Percentiles rank a stretch among this genome's conserved stretches.
phyloP scores from a whole-genome alignment of 2,113 vertebrate genomes.

The Aythya baeri region DNA sequence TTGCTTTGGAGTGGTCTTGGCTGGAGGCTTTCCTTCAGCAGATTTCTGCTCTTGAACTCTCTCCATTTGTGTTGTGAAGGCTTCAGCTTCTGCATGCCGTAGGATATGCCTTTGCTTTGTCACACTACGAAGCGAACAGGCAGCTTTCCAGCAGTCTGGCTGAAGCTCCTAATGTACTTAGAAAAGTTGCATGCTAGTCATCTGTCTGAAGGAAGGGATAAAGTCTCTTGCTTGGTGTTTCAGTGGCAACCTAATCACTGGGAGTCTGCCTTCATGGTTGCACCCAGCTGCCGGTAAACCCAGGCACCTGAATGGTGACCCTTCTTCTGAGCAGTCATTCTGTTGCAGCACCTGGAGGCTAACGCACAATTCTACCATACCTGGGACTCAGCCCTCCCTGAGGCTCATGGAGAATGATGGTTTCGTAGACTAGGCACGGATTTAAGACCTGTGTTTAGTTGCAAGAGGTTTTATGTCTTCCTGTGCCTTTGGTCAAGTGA shows the following conservation, averaged over 20 bases:
- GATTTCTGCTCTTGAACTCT: not conserved
- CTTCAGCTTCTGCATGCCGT: not conserved
- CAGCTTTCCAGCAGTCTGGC: not conserved
- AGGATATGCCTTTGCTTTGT: not conserved
- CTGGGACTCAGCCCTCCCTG: not conserved
- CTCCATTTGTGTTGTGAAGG: not conserved
- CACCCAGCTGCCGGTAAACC: not conserved
- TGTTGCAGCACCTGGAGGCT: not conserved
- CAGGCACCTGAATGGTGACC: too few species aligned
- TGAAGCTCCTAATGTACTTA: not conserved
- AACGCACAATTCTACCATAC: not conserved
- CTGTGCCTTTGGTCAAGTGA: not conserved
- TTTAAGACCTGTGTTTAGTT: not conserved
- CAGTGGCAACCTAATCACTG: not conserved
- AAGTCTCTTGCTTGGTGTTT: not conserved
- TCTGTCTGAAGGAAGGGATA: not conserved
- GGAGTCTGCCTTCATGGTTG: not conserved
- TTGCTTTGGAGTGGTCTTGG: not conserved
- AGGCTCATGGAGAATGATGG: not conserved
- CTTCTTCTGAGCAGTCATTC: not conserved
- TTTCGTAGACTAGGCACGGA: not conserved
- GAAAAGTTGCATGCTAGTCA: not conserved
- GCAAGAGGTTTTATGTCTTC: not conserved
- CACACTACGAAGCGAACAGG: fast-evolving
- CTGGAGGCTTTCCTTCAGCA: not conserved